Base-by-base conservation (phyloP, 1,140 invertebrate species). In the Cydia pomonella region DNA sequence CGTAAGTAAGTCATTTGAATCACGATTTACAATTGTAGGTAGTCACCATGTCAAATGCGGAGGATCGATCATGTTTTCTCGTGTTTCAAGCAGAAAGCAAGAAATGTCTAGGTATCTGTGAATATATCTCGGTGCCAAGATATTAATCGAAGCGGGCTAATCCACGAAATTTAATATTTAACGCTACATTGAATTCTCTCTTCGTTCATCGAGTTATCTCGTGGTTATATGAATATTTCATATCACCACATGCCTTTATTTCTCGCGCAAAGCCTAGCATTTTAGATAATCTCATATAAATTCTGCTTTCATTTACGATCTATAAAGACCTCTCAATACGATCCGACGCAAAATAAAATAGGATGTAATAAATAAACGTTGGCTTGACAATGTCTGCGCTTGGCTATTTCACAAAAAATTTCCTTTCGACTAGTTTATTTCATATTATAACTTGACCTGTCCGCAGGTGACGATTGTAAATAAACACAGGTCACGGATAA, bases 361-460 rank as follows among this genome's bases (percentile, higher is more conserved):
- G 63, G 27, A 27, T 29, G 27, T 66, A 66, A 66, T 66, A 66
- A 66, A 66, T 66, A 66, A 66, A 66, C 63, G 63, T 66, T 66
- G 27, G 63, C 21, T 29, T 66, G 63, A 66, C 63, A 66, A 66
- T 66, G 25, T 66, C 63, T 29, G 63, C 63, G 12, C 25, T 44
- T 44, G 27, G 50, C 50, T 53, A 53, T 18, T 53, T 53, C 50
- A 18, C 50, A 18, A 53, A 21, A 53, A 5, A 21, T 18, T 53
- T 53, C 16, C n/a, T 18, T 18, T 53, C 16, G 16, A 53, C 41
- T 44, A 53, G 10, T n/a, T 18, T 18, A 53, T 18, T 21, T 18
- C 6, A n/a, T 53, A 18, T n/a, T 18, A 18, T 53, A 53, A 18
- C 4, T 53, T 53, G 50, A 53, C n/a, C 50, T 53, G n/a, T 53